Evolutionary conservation across 2,797 vertebrate species (phyloP), one percentile per base, ranked within the genome.

Genomic region (Microctenopoma stevenorrisi): DNA sequence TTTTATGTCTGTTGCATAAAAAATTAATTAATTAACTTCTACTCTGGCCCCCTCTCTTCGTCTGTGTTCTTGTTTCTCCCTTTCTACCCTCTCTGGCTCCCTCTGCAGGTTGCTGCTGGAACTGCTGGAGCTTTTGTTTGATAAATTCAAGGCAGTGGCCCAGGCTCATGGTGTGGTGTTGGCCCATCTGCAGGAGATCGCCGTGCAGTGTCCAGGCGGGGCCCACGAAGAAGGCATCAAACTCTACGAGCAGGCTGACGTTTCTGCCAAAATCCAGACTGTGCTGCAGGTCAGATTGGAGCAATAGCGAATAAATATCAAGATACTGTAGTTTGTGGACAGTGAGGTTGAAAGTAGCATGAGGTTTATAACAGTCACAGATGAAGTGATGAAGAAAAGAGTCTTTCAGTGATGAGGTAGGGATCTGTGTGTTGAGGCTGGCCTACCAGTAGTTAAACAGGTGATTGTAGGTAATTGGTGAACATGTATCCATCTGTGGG

Each of bases 121-220:
- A 51, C 93, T 99, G 84, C 90, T 99, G 52, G 97, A 99, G 88
- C 92, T 99, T 35, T 80, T 99, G 67, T 98, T 99, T 64, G 97
- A 98, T 72, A 99, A 99, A 89, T 98, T 99, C 83, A 97, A 98
- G 2, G 97, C 97, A 0, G 96, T 99, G 70, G 97, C 97, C 3
- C 84, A 94, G 26, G 97, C 98, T 0, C 98, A 99, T 81, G 94
- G 95, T 0, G 91, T 98, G 49, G 97, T 98, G 67, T 84, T 99
- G 70, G 90, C 93, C 50, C 96, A 98, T 76, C 94, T 99, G 78
- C 97, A 97, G 89, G 93, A 94, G 77, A 95, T 96, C 0, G 94
- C 95, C 1, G 85, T 91, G 46, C 91, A 89, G 66, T 94, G 94
- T 49, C 93, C 94, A 1, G 79, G 85, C 43, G 90, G 94, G 53